Conservation (phyloP, 2,113 vertebrate species). For the Urocynchramus pylzowi region DNA sequence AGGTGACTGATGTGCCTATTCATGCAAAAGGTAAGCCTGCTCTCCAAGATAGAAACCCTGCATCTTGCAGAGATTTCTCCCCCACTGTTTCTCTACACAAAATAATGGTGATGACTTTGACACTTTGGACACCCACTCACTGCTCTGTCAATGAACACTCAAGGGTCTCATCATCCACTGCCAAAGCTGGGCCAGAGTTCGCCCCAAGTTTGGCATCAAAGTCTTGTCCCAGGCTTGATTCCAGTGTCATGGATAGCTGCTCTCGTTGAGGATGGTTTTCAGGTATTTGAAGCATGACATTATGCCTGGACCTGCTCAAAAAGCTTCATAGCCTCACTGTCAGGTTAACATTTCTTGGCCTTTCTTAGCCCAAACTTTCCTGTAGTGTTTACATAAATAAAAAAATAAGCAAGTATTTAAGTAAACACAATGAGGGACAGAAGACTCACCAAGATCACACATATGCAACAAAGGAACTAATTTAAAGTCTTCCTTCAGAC, state of each 20-base stretch:
- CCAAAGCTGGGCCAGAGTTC: neutral
- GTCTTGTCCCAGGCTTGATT: neutral
- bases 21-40: neutral
- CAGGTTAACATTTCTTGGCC: neutral
- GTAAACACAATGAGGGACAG: neutral
- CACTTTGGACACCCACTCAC: neutral
- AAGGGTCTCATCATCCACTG: neutral
- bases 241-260: neutral
- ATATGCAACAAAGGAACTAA: neutral
- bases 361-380: neutral
- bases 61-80: neutral
- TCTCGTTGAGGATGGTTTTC: neutral
- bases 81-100: neutral
- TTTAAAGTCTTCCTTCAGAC: neutral
- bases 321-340: neutral
- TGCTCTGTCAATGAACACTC: neutral
- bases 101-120: neutral
- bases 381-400: neutral
- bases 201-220: neutral
- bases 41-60: neutral
- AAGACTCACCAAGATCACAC: neutral
- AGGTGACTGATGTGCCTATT: neutral
- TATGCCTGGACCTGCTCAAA: neutral
- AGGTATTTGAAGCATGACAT: neutral
- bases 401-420: neutral